Percentiles rank a stretch among this genome's conserved stretches.
phyloP scores from a whole-genome alignment of 1,140 invertebrate genomes.

The Pogonomyrmex barbatus region DNA sequence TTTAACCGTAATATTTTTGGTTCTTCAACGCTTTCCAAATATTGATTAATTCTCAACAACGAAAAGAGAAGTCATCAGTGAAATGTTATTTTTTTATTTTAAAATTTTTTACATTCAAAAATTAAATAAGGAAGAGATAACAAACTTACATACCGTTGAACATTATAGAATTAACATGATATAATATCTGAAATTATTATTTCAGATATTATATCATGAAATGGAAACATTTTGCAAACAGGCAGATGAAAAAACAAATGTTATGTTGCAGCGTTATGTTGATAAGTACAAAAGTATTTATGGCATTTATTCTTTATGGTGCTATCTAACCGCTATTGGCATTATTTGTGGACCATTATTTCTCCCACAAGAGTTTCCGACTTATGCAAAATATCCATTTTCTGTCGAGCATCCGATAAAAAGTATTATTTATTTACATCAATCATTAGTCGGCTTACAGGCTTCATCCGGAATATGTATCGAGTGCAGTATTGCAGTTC shows the following conservation, averaged over 20 bases:
- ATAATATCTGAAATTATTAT: no score
- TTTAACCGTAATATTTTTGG: no score
- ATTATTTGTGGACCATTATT: slow-evolving; percentile 71
- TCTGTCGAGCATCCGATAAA: slow-evolving; percentile 66
- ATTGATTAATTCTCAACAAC: no score
- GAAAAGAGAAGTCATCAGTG: no score
- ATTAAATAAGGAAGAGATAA: not conserved
- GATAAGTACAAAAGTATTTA: slow-evolving; percentile 63
- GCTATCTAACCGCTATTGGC: slow-evolving; percentile 49
- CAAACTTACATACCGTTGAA: not conserved
- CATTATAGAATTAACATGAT: not conserved
- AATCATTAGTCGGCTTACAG: slow-evolving; percentile 76
- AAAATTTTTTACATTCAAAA: not conserved
- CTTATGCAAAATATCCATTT: slow-evolving; percentile 79
- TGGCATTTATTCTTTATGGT: slow-evolving; percentile 26
- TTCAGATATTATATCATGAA: slow-evolving; percentile 28
- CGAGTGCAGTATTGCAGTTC: slow-evolving; percentile 73
- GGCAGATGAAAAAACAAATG: not conserved
- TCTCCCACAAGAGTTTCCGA: slow-evolving; percentile 70
- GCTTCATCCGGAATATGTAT: slow-evolving; percentile 70
- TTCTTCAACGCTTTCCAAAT: no score
- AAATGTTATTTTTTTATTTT: no score
- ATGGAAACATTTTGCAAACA: slow-evolving; percentile 42
- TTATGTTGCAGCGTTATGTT: slow-evolving; percentile 61
- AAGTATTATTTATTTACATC: slow-evolving; percentile 77